These are phyloP conservation scores for Mormyrus proboscirostris DNA, from an alignment of 2,797 vertebrate species.

Conservation along the genomic window DNA sequence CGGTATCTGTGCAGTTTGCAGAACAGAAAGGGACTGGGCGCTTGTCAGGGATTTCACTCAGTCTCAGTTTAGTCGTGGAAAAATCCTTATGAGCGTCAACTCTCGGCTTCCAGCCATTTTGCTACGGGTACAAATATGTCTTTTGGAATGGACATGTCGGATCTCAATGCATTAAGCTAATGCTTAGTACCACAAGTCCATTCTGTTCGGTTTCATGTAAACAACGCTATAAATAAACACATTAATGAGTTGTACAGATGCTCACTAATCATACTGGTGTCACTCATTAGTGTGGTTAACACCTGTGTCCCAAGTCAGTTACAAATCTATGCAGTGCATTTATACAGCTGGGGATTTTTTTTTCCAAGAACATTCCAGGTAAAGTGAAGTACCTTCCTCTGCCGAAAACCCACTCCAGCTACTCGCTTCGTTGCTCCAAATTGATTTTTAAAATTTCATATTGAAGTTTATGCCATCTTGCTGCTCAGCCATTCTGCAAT, in stretches of 20 bases:
- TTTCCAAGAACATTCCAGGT: constrained; percentile 7
- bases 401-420: background rate
- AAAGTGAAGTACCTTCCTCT: constrained; percentile 6
- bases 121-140: background rate
- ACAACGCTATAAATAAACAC: background rate
- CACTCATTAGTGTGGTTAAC: constrained; percentile 19
- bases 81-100: background rate
- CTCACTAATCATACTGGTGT: background rate
- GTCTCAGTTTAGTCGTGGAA: background rate
- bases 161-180: background rate
- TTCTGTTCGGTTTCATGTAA: background rate
- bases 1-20: background rate
- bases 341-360: constrained; percentile 17
- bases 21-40: background rate
- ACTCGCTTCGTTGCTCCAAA: background rate
- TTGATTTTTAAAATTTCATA: background rate
- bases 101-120: background rate
- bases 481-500: background rate
- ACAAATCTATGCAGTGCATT: background rate
- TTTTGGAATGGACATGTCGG: background rate
- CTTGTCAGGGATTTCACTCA: background rate
- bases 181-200: background rate
- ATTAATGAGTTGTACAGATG: constrained; percentile 15
- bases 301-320: background rate
- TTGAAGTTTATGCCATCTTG: background rate